Base-by-base conservation (phyloP, 1,140 invertebrate species). In the Hestina assimilis region DNA sequence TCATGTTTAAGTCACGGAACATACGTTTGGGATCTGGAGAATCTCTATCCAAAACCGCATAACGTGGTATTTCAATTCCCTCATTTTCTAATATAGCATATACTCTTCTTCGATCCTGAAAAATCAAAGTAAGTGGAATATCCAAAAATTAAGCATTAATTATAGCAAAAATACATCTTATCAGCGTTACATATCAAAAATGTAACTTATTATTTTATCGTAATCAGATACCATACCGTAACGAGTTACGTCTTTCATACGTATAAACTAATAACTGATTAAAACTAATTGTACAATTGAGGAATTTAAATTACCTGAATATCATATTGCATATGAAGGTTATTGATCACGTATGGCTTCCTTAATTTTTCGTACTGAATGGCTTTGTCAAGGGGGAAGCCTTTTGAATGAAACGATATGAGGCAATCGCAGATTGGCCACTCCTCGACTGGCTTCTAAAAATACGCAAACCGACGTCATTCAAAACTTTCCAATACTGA, bases 361-460 rank as follows among this genome's bases (percentile, higher is more conserved):
- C 97, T 90, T 40, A 99, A 89, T 75, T 96, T 95, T 21, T 97
- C 95, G 90, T 99, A 99, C 72, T 95, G 94, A 69, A 99, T 97
- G n/a, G 98, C 98, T 91, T 99, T 99, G 72, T 98, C 96, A 52
- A 99, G 90, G 3, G 97, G 98, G 90, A 99, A 99, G 72, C 98
- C 97, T 89, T 98, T 97, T 1, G 98, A 99, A 86, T 99, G 98
- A 85, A 99, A 99, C 56, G 97, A 98, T 56, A 99, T 97, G 9
- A 99, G 91, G 79, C 97, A 99, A 89, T 99, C 98, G 78, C 97
- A 98, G 12, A 96, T 90, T 1, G 98, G 98, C 99, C 99, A 99
- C 75, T 99, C 94, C 86, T 99, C 97, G 6, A 99, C 96, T 1
- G 97, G 95, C 89, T 97, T 94, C 92, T 97, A 82, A 45, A 81